Evolutionary conservation across 2,113 vertebrate species (phyloP), one percentile per base, ranked within the genome.

Genomic region (Anguilla japonica): DNA sequence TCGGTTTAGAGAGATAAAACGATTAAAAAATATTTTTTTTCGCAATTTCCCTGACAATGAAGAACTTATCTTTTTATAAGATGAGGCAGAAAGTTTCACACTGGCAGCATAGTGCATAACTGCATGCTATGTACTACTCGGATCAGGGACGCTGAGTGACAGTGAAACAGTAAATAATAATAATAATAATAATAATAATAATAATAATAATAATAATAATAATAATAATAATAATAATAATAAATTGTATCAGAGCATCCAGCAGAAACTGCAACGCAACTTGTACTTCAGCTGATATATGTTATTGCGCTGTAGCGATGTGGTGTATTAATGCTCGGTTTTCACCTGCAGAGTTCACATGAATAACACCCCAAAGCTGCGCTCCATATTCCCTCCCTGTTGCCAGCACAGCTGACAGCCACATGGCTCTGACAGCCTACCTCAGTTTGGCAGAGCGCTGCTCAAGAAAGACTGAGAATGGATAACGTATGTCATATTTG

Each of bases 401-500:
- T 57, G 80, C 63, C 87, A 86, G 91, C 95, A 95, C 97, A 97
- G 96, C 96, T 97, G 97, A 95, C 94, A 95, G 93, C 96, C 97
- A 97, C 95, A 94, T 95, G 96, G 93, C 92, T 96, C 93, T 97
- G 97, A 98, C 97, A 98, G 95, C 92, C 95, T 95, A 95, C 95
- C 94, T 95, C 94, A 87, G 94, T 95, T 90, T 95, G 95, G 94
- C 95, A 95, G 94, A 94, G 94, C 93, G 95, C 96, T 93, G 95
- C 93, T 93, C 93, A 93, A 95, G 95, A 96, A 93, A 94, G 95
- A 94, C 94, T 95, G 93, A 94, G 94, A 94, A 93, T 93, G 95
- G 95, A 95, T 96, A 96, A 95, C 96, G 96, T 95, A 97, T 96
- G 96, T 96, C 96, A 96, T 95, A 94, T 93, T 94, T 94, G 57